Evolutionary conservation across 2,888 invertebrate genomes (phyloP).

Genomic region (Gryllus longicercus): DNA sequence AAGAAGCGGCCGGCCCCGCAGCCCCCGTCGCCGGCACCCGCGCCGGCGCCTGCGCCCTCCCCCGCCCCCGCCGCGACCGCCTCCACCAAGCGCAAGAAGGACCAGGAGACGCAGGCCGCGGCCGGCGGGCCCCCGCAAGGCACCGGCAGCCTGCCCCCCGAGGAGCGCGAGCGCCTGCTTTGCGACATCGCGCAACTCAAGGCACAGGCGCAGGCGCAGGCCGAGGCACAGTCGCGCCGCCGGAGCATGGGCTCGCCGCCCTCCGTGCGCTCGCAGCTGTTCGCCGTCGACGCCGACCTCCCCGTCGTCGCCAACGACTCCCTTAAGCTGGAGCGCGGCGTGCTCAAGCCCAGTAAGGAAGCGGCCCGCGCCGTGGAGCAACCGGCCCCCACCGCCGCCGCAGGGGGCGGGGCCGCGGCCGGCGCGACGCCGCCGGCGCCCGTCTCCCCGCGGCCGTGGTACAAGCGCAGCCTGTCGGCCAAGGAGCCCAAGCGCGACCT

Average conservation of each 20-base stretch:
- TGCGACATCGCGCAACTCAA: constrained; percentile 39
- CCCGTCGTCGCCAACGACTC: constrained; percentile 42
- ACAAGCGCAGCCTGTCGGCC: constrained; percentile 53
- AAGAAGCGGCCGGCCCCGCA: constrained; percentile 50
- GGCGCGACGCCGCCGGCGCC: constrained; percentile 40
- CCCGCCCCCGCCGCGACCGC: constrained; percentile 41
- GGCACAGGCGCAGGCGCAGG: constrained; percentile 38
- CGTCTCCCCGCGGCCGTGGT: constrained; percentile 62
- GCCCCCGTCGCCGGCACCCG: constrained; percentile 44
- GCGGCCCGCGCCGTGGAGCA: constrained; percentile 34
- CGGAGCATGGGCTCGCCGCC: constrained; percentile 33
- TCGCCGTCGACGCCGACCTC: constrained; percentile 22
- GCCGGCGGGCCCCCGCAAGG: neutral
- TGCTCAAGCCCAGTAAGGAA: constrained; percentile 49
- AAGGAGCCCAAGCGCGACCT: constrained; percentile 38
- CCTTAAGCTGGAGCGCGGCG: constrained; percentile 51
- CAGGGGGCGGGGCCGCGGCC: constrained; percentile 19
- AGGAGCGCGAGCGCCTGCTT: constrained; percentile 39
- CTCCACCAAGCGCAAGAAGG: constrained; percentile 21
- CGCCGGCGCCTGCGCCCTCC: constrained; percentile 39
- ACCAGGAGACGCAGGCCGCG: neutral
- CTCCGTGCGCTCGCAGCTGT: neutral
- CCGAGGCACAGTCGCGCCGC: constrained; percentile 38
- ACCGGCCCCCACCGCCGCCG: constrained; percentile 33
- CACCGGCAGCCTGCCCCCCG: constrained; percentile 35